Percentiles rank a stretch among this genome's conserved stretches.
These are phyloP conservation scores for Montipora capitata DNA, from an alignment of 92 coral and sea anemone species.

Conservation along the genomic window DNA sequence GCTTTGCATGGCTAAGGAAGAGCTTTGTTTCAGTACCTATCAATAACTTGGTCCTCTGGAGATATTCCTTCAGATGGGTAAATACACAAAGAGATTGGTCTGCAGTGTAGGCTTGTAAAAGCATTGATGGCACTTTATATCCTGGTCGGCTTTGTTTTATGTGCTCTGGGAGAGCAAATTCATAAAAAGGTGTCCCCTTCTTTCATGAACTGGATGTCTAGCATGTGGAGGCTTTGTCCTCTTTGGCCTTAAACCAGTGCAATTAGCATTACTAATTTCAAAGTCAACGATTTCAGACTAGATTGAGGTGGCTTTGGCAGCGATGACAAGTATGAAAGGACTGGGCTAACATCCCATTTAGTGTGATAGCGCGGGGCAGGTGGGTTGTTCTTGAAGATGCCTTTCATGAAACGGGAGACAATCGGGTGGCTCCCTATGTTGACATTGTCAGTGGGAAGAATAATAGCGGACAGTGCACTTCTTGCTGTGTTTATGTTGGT, in stretches of 20 bases:
- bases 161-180: conserved; percentile 40
- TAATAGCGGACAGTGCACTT: conserved; percentile 61
- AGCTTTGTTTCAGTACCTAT: conserved; percentile 59
- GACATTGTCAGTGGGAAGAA: conserved; percentile 36
- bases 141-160: conserved; percentile 57
- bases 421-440: conserved; percentile 56
- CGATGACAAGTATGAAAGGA: conserved; percentile 44
- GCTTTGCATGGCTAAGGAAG: conserved; percentile 64
- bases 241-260: conserved; percentile 53
- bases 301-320: conserved; percentile 12
- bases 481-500: conserved; percentile 72
- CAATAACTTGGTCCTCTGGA: conserved; percentile 43
- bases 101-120: conserved; percentile 46
- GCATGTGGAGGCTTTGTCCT: conserved; percentile 51
- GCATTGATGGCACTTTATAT: conserved; percentile 27
- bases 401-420: conserved; percentile 76
- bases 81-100: conserved; percentile 57
- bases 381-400: conserved; percentile 59
- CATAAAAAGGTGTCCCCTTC: conserved; percentile 10
- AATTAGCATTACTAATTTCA: conserved; percentile 36
- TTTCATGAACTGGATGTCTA: conserved; percentile 65
- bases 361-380: conserved; percentile 64
- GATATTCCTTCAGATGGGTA: conserved; percentile 49
- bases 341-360: conserved; percentile 63
- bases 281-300: conserved; percentile 25